Conservation (phyloP, 2,888 invertebrate genomes). For the Polyommatus iphigenia region DNA sequence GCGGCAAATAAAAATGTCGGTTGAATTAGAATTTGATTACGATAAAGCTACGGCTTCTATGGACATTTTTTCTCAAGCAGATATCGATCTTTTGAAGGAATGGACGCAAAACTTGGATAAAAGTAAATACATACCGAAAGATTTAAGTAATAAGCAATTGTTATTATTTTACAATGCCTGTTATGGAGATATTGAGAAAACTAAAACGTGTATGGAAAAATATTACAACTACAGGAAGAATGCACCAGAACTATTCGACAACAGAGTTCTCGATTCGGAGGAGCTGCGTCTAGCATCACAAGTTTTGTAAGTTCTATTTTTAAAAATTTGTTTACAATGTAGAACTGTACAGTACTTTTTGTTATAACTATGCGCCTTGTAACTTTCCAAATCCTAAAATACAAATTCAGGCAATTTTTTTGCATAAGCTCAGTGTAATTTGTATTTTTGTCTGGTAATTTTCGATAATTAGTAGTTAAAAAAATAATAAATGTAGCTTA, state of each 20-base stretch:
- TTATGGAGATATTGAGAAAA: conserved; percentile 79
- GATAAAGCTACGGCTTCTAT: conserved; percentile 64
- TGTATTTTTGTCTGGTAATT: no score
- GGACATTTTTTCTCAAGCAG: conserved; percentile 73
- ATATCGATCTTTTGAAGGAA: conserved; percentile 66
- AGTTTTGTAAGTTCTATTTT: conserved; percentile 73
- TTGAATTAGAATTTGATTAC: conserved; percentile 70
- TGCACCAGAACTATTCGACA: conserved; percentile 82
- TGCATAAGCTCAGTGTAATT: no score
- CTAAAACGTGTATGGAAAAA: conserved; percentile 82
- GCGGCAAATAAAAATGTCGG: conserved; percentile 55
- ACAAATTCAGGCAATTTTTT: neutral
- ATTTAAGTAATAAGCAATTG: conserved; percentile 81
- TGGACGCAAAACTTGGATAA: conserved; percentile 75
- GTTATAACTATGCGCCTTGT: neutral
- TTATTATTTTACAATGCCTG: conserved; percentile 84
- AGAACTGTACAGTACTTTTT: conserved; percentile 1
- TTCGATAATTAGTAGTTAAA: no score
- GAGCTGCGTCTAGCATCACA: conserved; percentile 70
- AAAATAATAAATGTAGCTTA: no score
- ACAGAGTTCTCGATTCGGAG: conserved; percentile 76
- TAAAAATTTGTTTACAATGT: conserved; percentile 19
- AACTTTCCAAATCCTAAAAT: neutral
- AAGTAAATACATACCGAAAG: conserved; percentile 74
- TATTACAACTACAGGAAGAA: conserved; percentile 81